Evolutionary conservation across 2,113 vertebrate species (phyloP), one percentile per base, ranked within the genome.

Genomic region (Saguinus imperator): DNA sequence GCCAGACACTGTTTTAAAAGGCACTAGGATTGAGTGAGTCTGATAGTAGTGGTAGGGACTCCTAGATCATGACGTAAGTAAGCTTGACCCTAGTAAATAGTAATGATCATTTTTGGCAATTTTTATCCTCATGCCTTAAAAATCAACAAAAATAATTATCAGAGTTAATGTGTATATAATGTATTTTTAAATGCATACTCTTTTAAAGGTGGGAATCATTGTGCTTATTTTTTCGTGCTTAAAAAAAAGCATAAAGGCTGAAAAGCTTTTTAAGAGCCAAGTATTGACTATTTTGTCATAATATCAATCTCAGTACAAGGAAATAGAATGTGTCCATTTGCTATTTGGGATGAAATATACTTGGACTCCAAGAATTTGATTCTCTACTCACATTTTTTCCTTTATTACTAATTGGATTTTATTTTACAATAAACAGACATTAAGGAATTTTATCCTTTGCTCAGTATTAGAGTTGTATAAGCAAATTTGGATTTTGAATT

Each of bases 391-490:
- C n/a, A 27, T 76, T 66, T 93, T 94, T 76, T 75, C 73, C 72
- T 72, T 94, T 91, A 58, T 73, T 88, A 82, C 40, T 85, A 77
- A 90, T 9, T 9, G 87, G n/a, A 82, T 87, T 96, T 91, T 89
- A 45, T 57, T 92, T 93, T 77, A 35, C 3, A 85, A 72, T 81
- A 77, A 77, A 58, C n/a, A 92, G n/a, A 12, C 5, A 72, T 81
- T 94, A 77, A 95, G 43, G 29, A 70, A 88, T 81, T 96, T 94
- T 16, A 29, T 93, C n/a, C 68, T 96, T 94, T 96, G 4, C 52
- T 88, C 35, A 92, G 27, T 8, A 8, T 83, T 88, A 89, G 73
- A 82, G 81, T 61, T 92, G 7, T 73, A 96, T 27, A 84, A 52
- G 40, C n/a, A 95, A 52, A 92, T 84, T 13, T 81, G 43, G 27